Conservation (phyloP, 2,113 vertebrate species). For the Epinephelus moara region DNA sequence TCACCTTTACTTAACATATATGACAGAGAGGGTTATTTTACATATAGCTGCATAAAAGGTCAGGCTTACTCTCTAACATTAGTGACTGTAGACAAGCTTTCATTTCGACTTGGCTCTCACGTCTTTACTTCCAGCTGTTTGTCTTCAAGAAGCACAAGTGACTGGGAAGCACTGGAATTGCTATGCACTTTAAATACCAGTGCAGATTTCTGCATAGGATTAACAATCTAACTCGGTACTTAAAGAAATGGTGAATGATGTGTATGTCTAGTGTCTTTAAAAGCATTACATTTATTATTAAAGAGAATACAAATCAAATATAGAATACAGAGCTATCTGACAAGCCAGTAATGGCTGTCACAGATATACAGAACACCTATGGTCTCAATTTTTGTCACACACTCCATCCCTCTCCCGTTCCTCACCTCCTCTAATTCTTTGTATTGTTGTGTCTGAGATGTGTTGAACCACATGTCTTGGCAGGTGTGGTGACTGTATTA, state of each 20-base stretch:
- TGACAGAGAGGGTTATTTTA: no score
- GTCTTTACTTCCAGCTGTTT: neutral
- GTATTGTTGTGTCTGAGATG: conserved; percentile 68
- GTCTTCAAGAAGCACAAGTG: conserved; percentile 3
- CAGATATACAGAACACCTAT: conserved; percentile 7
- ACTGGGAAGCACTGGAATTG: neutral
- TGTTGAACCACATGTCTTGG: conserved; percentile 74
- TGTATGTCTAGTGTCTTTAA: neutral
- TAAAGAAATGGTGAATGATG: neutral
- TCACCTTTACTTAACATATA: no score
- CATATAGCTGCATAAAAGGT: neutral
- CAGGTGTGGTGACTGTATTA: conserved; percentile 83
- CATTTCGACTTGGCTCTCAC: neutral
- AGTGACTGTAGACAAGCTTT: neutral
- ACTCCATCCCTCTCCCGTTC: conserved; percentile 10
- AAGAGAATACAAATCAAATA: conserved; percentile 2
- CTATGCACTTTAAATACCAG: neutral
- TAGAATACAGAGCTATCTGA: conserved; percentile 19
- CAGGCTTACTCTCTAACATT: neutral
- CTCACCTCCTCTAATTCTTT: conserved; percentile 42
- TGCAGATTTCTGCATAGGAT: neutral
- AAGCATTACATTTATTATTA: neutral
- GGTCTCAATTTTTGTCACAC: conserved; percentile 11
- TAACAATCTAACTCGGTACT: neutral
- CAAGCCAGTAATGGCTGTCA: conserved; percentile 23